Percentiles rank a stretch among this genome's conserved stretches.
These are phyloP conservation scores for Theretra japonica DNA, from an alignment of 2,888 invertebrate species.

Conservation along the genomic window DNA sequence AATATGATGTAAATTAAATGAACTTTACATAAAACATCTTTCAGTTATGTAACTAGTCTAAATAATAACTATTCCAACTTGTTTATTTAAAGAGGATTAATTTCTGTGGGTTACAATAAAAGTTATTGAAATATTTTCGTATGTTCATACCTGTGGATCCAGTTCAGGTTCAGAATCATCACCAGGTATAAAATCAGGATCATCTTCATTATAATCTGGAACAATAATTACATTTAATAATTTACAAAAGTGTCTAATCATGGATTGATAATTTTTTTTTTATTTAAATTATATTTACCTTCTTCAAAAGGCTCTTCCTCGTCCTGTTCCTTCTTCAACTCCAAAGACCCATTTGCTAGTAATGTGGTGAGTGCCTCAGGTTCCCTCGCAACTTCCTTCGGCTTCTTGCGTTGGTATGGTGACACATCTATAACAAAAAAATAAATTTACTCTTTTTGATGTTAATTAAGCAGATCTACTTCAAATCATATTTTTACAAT, in stretches of 20 bases:
- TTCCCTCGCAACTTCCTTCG: constrained; percentile 45
- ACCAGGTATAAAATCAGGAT: constrained; percentile 68
- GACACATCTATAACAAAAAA: constrained; percentile 48
- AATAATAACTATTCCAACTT: no score
- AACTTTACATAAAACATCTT: neutral
- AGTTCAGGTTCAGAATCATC: constrained; percentile 56
- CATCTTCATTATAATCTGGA: constrained; percentile 60
- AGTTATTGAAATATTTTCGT: neutral
- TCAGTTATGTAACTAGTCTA: neutral
- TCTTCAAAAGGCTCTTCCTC: constrained; percentile 51
- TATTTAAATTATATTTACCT: constrained; percentile 36
- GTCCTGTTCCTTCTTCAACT: constrained; percentile 64
- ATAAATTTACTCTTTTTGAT: no score
- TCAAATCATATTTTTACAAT: no score
- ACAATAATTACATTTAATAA: constrained; percentile 40
- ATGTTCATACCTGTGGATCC: constrained; percentile 44
- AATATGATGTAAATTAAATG: no score
- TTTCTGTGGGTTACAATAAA: no score
- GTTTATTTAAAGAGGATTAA: no score
- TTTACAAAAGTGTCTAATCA: neutral
- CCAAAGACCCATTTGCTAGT: constrained; percentile 59
- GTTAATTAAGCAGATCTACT: no score
- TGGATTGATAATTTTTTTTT: neutral
- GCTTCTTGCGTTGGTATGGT: constrained; percentile 60
- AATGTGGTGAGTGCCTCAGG: constrained; percentile 60